Base-by-base conservation (phyloP, 2,888 invertebrate species). In the Mycogona germanica region DNA sequence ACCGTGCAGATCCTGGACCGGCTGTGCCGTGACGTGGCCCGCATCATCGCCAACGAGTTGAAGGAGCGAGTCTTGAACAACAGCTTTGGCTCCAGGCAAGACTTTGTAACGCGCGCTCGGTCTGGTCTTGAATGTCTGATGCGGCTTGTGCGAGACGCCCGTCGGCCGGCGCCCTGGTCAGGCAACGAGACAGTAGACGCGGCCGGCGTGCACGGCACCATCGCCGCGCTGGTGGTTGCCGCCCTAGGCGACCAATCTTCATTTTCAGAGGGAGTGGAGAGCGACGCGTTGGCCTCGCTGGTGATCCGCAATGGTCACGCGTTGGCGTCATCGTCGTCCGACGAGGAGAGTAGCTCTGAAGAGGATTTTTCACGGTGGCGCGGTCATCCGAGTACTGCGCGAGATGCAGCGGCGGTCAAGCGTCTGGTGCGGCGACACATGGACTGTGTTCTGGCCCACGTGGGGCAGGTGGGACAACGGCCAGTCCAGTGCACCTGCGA, bases 1-100 rank as follows among this genome's bases (percentile, higher is more conserved):
- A 41, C 25, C 41, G 26, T 19, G 3, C 41, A 41, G 12, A 41
- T 46, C 21, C 29, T 46, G 29, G 46, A 46, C 29, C 46, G 29
- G 21, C 28, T 46, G 46, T 46, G 46, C 29, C 46, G 23, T 29
- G 46, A 46, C 17, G 29, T 46, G 14, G 23, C 46, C 28, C 26
- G 21, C 29, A 23, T 21, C 2, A 46, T 46, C n/a, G 7, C 46
- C n/a, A 28, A 28, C 21, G 46, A 46, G 9, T 21, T 46, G 14
- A 14, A 29, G 28, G 46, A 46, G 2, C 46, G 46, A 12, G 17
- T 29, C 3, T n/a, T n/a, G n/a, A n/a, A n/a, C n/a, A n/a, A n/a
- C n/a, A n/a, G 35, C 35, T 35, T n/a, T 12, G 35, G 12, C 12
- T 35, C n/a, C 35, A n/a, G n/a, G n/a, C n/a, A n/a, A n/a, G n/a